A percentile compares a stretch with the other conserved stretches of the same genome.
Evolutionary conservation across 2,113 vertebrate genomes (phyloP).

Genomic region (Seriola quinqueradiata): DNA sequence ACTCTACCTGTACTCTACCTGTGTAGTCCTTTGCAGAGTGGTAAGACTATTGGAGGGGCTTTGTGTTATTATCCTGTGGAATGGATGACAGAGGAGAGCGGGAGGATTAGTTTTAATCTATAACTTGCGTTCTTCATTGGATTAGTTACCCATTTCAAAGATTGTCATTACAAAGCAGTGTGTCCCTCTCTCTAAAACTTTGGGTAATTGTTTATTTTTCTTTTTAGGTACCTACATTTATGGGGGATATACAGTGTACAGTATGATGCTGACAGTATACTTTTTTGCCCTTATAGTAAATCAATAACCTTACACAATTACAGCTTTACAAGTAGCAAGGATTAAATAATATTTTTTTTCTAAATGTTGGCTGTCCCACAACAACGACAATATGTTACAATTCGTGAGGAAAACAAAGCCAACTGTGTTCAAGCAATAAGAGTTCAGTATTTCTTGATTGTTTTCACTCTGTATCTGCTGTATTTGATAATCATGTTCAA

Average conservation of each 20-base stretch:
- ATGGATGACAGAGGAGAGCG: conserved; percentile 22
- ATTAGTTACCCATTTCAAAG: conserved; percentile 12
- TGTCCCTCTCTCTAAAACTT: conserved; percentile 8
- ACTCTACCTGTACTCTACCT: neutral
- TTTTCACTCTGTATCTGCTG: no score
- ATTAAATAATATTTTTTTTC: neutral
- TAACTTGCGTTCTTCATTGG: conserved; percentile 36
- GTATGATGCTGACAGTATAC: neutral
- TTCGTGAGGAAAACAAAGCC: no score
- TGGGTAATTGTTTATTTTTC: neutral
- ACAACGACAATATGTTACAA: no score
- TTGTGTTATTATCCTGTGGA: conserved; percentile 41
- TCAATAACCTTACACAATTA: neutral
- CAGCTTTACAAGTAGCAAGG: no score
- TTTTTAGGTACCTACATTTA: conserved; percentile 16
- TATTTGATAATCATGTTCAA: no score
- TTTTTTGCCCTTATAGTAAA: neutral
- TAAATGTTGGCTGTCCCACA: no score
- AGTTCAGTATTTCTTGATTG: no score
- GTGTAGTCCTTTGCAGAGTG: conserved; percentile 5
- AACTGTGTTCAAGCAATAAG: no score
- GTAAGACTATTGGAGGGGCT: neutral
- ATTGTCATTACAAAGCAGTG: conserved; percentile 13
- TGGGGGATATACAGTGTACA: no score
- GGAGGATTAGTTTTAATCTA: conserved; percentile 43